Evolutionary conservation across 92 coral and sea anemone species (phyloP).

Genomic region (Zoanthus gigantus): DNA sequence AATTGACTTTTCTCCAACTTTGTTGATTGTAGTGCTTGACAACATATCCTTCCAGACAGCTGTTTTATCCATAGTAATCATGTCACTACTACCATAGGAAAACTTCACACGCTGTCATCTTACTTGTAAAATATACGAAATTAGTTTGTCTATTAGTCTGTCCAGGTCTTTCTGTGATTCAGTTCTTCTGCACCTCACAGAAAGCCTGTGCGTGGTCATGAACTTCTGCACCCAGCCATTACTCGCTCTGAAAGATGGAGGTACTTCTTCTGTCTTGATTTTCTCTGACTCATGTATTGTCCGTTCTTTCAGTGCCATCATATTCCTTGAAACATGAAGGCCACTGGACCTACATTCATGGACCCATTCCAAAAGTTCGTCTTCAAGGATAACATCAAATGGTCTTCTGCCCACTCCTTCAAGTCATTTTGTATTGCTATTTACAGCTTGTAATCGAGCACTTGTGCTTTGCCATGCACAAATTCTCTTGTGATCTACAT

Average conservation of each 20-base stretch:
- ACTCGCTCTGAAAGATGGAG: conserved; percentile 4
- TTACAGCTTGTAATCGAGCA: not conserved
- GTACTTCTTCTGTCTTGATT: not conserved
- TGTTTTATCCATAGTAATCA: conserved; percentile 1
- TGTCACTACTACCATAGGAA: not conserved
- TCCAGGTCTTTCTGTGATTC: not conserved
- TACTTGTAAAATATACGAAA: not conserved
- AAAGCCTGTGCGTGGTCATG: not conserved
- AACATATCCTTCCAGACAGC: not conserved
- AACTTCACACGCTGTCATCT: not conserved
- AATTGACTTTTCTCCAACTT: not conserved
- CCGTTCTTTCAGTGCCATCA: not conserved
- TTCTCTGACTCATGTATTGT: not conserved
- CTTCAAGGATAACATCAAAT: not conserved
- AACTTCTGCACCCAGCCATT: conserved; percentile 18
- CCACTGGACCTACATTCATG: not conserved
- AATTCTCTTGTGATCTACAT: conserved; percentile 11
- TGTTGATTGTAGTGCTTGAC: not conserved
- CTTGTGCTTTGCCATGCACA: not conserved
- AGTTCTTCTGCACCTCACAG: not conserved
- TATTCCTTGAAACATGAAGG: conserved; percentile 12
- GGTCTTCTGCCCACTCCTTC: conserved; percentile 14
- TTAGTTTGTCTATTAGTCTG: not conserved
- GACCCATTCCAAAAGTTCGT: not conserved
- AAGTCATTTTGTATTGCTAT: conserved; percentile 4